Conservation (phyloP, 2,797 vertebrate species). For the Falco peregrinus region DNA sequence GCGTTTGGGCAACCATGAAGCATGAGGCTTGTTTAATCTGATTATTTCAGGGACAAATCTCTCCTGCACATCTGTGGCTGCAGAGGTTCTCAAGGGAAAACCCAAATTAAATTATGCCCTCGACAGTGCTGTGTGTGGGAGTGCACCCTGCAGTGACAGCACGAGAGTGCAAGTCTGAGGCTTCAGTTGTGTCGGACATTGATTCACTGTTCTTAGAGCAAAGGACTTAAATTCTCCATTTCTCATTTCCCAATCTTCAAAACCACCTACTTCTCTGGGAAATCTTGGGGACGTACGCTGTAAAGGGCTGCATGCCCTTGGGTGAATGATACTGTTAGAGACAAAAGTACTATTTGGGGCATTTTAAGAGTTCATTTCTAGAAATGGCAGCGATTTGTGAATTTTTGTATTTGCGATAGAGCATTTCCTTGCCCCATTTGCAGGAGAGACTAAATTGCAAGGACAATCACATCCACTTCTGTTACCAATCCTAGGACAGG, state of each 20-base stretch:
- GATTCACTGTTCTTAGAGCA: background rate
- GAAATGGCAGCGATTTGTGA: background rate
- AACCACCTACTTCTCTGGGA: background rate
- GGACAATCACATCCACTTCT: background rate
- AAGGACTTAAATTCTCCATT: background rate
- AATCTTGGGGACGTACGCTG: background rate
- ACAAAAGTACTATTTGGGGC: background rate
- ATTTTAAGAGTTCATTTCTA: background rate
- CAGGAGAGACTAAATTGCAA: background rate
- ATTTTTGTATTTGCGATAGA: background rate
- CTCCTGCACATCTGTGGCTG: background rate
- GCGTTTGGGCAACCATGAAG: background rate
- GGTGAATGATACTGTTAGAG: background rate
- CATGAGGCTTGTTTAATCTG: background rate
- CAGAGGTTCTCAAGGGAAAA: conserved; percentile 2
- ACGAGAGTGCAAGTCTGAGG: background rate
- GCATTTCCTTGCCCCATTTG: background rate
- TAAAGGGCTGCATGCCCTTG: background rate
- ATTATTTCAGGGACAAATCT: background rate
- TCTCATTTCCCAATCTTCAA: background rate
- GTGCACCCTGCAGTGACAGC: background rate
- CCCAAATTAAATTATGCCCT: background rate
- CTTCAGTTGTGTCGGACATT: background rate
- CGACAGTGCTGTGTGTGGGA: background rate
- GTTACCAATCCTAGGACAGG: background rate